Base-by-base conservation (phyloP, 2,888 invertebrate species). In the Aromia moschata region DNA sequence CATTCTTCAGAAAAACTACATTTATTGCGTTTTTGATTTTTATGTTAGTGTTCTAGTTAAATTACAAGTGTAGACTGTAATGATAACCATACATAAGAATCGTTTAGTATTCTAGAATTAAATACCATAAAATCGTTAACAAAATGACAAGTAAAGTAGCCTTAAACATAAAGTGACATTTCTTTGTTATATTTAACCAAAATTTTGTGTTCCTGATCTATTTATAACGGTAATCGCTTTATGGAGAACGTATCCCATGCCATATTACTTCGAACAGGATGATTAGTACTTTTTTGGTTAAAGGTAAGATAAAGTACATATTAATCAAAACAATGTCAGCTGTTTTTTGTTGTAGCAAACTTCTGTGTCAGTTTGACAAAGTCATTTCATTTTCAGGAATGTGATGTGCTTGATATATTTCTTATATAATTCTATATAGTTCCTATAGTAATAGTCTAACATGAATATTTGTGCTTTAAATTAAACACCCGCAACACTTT, bases 121-220 rank as follows among this genome's bases (percentile, higher is more conserved):
- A n/a, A n/a, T n/a, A n/a, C n/a, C n/a, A n/a, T n/a, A n/a, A 25
- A 25, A 25, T 25, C 7, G 7, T 3, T 25, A 25, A 25, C 25
- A 7, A 25, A 3, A 25, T 25, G 25, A 5, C 3, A 25, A 25
- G 25, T 25, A 25, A 25, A 25, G 7, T 25, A 25, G 3, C 25
- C 56, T 44, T 45, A 58, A 44, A 14, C 17, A 44, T 46, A 44
- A 56, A 64, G 65, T 69, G 69, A 64, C 68, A 63, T 68, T 68
- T 69, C 70, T 70, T 70, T 70, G 70, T 70, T 68, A 61, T 60
- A 60, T 61, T 56, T 59, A 52, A 60, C 49, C 47, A 62, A 67
- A 69, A 65, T 66, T 58, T 60, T 54, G 60, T 61, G 54, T 31
- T 41, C 17, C 40, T 62, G 33, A 30, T 58, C 47, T 53, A 52